Percentiles rank a stretch among this genome's conserved stretches.
phyloP scores from a whole-genome alignment of 2,797 vertebrate species.

The Pangasius krempfi region DNA sequence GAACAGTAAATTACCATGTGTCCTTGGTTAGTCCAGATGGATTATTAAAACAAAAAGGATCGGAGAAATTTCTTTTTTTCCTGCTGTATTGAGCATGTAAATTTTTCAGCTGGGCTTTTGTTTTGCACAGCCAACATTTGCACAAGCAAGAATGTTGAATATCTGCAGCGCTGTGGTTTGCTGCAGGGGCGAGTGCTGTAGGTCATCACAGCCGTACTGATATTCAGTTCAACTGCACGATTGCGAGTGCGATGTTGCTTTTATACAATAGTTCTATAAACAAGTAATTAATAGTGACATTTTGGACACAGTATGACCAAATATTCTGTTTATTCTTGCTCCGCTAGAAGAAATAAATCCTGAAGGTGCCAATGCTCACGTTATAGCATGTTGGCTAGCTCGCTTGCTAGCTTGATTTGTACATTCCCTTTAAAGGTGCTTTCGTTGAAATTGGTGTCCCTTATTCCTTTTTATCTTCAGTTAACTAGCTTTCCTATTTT shows the following conservation, averaged over 20 bases:
- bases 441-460: not conserved
- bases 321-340: not conserved
- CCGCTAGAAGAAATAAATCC: not conserved
- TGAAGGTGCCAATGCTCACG: not conserved
- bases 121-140: slow-evolving; percentile 11
- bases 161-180: not conserved
- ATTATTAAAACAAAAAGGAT: not conserved
- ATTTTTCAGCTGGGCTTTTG: not conserved
- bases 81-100: not conserved
- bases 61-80: not conserved
- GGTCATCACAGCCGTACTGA: not conserved
- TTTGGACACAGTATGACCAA: not conserved
- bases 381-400: not conserved
- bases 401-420: not conserved
- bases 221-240: not conserved
- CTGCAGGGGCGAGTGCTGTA: not conserved
- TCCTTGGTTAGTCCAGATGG: not conserved
- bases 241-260: not conserved
- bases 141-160: not conserved
- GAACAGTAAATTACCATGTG: not conserved
- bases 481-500: not conserved
- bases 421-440: not conserved
- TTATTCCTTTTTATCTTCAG: not conserved
- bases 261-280: not conserved
- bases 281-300: not conserved